These are phyloP conservation scores for Ceratosolen solmsi DNA, from an alignment of 1,140 invertebrate genomes.

Conservation along the genomic window DNA sequence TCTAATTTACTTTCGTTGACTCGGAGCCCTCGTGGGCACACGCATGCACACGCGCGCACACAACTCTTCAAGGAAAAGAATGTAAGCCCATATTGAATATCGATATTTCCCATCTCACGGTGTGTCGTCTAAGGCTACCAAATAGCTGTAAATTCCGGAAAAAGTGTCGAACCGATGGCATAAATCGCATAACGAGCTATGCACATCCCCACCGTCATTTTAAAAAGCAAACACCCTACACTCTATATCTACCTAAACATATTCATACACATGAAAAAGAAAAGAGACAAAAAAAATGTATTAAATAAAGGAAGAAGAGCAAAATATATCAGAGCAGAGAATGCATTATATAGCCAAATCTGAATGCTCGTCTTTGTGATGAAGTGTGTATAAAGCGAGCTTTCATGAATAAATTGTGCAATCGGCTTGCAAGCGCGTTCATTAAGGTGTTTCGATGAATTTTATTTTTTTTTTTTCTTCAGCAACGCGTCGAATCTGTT, in stretches of 20 bases:
- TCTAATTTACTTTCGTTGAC: constrained; percentile 31
- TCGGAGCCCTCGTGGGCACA: background rate
- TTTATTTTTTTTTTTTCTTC: background rate
- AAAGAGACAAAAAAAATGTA: background rate
- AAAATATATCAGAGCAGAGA: background rate
- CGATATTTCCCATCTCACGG: constrained; percentile 31
- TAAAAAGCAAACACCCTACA: constrained; percentile 1
- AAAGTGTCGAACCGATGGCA: constrained; percentile 9
- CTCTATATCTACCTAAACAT: background rate
- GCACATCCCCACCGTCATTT: background rate
- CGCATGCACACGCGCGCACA: background rate
- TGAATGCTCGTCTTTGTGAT: background rate
- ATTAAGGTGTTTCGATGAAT: constrained; percentile 11
- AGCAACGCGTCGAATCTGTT: background rate
- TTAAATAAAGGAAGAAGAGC: background rate
- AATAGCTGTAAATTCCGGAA: constrained; percentile 9
- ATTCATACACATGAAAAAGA: background rate
- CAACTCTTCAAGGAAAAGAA: background rate
- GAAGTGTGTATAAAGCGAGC: constrained; percentile 8
- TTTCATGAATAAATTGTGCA: constrained; percentile 35
- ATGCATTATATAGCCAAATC: constrained; percentile 1
- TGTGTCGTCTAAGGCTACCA: constrained; percentile 9
- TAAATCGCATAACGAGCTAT: constrained; percentile 24
- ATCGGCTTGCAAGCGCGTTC: background rate
- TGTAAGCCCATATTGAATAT: constrained; percentile 27